Conservation (phyloP, 2,113 vertebrate species). For the Seriola quinqueradiata region DNA sequence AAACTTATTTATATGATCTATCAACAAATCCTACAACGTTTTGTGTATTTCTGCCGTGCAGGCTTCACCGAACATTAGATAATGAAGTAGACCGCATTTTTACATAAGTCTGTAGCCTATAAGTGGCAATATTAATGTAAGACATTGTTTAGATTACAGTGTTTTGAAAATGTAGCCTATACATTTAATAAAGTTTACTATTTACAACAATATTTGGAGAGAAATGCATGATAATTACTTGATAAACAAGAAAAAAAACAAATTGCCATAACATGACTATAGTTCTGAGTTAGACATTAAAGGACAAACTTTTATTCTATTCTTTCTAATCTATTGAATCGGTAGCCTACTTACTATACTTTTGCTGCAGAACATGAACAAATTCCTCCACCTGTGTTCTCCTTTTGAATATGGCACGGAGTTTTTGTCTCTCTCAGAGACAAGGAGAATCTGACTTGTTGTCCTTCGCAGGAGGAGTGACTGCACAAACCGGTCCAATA, state of each 20-base stretch:
- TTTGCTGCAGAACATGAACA: not conserved
- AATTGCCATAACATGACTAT: no score
- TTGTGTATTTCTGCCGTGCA: not conserved
- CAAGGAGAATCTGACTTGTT: no score
- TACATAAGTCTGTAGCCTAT: not conserved
- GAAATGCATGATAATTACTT: not conserved
- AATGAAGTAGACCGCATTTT: not conserved
- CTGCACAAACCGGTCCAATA: constrained; percentile 14
- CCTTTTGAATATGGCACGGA: no score
- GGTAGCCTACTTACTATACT: constrained; percentile 25
- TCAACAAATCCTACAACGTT: not conserved
- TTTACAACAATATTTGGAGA: not conserved
- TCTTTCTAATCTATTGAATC: not conserved
- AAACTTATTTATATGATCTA: not conserved
- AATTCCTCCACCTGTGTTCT: not conserved
- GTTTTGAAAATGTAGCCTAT: not conserved
- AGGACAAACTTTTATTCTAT: not conserved
- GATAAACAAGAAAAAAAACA: not conserved
- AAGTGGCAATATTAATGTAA: not conserved
- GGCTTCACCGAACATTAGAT: no score
- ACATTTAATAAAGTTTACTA: not conserved
- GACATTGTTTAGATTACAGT: not conserved
- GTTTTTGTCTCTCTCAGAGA: no score
- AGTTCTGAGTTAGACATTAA: not conserved
- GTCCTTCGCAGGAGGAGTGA: not conserved